phyloP scores from a whole-genome alignment of 2,113 vertebrate genomes.

The Marmota monax region DNA sequence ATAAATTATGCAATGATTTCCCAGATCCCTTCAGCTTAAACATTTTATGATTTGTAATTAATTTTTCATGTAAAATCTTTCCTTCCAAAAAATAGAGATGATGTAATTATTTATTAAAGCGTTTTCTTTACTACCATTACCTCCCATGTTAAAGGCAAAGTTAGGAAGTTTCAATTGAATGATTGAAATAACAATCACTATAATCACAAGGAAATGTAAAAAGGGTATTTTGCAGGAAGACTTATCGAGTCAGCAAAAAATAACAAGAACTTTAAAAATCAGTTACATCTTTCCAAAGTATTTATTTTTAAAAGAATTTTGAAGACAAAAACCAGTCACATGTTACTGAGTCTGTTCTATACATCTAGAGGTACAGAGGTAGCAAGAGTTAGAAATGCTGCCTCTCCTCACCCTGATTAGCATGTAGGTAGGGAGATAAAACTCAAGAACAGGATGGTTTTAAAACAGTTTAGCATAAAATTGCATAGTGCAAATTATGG shows the following conservation, averaged over 20 bases:
- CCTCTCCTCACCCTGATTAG: not conserved
- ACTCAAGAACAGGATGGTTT: not conserved
- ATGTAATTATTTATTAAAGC: constrained; percentile 26
- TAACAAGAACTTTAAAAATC: not conserved
- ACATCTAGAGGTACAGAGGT: not conserved
- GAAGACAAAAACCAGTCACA: not conserved
- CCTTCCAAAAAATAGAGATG: constrained; percentile 13
- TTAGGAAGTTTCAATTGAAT: not conserved
- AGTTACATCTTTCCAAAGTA: not conserved
- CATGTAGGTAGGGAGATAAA: not conserved
- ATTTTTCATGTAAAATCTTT: not conserved
- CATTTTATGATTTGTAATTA: not conserved
- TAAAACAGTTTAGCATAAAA: constrained; percentile 18
- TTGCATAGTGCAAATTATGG: not conserved
- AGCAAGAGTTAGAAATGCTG: not conserved
- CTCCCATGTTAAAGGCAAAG: not conserved
- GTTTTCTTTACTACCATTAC: not conserved
- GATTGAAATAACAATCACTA: not conserved
- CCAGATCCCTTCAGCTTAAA: not conserved
- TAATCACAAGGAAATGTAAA: constrained; percentile 22
- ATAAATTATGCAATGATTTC: not conserved
- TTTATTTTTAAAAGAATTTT: not conserved
- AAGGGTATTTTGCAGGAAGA: not conserved
- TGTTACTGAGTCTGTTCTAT: not conserved
- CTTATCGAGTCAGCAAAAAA: not conserved